A percentile compares a stretch with the other conserved stretches of the same genome.
phyloP scores from a whole-genome alignment of 1,140 invertebrate genomes.

The Formica selysi region DNA sequence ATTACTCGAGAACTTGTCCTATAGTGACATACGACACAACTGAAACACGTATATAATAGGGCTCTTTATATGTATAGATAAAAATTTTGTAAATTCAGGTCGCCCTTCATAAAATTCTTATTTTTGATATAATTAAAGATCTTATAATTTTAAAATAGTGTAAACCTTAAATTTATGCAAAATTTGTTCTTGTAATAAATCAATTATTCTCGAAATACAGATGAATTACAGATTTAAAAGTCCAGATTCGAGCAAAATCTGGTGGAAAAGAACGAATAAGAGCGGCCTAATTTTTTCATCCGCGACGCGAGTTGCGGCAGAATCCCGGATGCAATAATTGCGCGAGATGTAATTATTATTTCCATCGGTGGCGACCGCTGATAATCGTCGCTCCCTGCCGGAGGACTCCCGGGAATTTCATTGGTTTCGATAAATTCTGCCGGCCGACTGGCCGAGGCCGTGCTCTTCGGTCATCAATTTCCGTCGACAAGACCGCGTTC shows the following conservation, averaged over 20 bases:
- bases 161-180: no score
- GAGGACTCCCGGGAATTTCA: slow-evolving; percentile 71
- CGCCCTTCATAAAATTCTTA: not conserved
- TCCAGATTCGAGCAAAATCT: not conserved
- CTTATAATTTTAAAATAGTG: slow-evolving; percentile 1
- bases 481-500: slow-evolving; percentile 64
- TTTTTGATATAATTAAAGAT: not conserved
- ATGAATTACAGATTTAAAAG: not conserved
- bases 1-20: not conserved
- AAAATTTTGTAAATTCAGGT: no score
- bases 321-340: slow-evolving; percentile 61
- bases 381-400: slow-evolving; percentile 53
- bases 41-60: not conserved
- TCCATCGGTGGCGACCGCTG: slow-evolving; percentile 48
- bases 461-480: slow-evolving; percentile 69
- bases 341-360: slow-evolving; percentile 69
- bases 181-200: not conserved
- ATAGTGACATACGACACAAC: not conserved
- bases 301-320: not conserved
- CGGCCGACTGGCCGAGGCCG: slow-evolving; percentile 47
- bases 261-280: not conserved
- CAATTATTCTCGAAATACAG: not conserved
- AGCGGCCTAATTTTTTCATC: slow-evolving; percentile 10
- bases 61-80: no score
- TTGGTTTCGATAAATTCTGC: slow-evolving; percentile 74